These are phyloP conservation scores for Kuschelorhynchus macadamiae DNA, from an alignment of 2,888 invertebrate genomes.

Conservation along the genomic window DNA sequence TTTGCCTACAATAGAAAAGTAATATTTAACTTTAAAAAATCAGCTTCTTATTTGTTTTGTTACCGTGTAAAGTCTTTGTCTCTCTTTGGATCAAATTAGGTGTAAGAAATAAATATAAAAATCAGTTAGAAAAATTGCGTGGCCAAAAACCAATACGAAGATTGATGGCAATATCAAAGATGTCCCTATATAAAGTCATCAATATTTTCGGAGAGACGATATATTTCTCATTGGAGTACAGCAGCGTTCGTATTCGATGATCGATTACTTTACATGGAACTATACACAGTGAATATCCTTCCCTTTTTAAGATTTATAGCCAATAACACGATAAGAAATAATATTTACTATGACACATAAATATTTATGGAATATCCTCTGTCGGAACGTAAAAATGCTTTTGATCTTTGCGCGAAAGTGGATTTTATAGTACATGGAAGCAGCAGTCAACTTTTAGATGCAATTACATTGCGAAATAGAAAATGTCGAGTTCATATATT, in stretches of 20 bases:
- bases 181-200: slow-evolving; percentile 33
- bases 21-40: too few relatives aligned
- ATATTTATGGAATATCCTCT: slow-evolving; percentile 43
- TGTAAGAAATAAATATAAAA: too few relatives aligned
- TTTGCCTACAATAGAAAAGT: too few relatives aligned
- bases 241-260: slow-evolving; percentile 28
- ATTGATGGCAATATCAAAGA: slow-evolving; percentile 2
- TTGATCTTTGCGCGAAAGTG: slow-evolving; percentile 16
- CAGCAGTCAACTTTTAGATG: slow-evolving; percentile 15
- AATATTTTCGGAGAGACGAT: slow-evolving; percentile 42
- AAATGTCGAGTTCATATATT: too few relatives aligned
- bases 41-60: too few relatives aligned
- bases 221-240: slow-evolving; percentile 44
- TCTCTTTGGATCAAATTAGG: too few relatives aligned
- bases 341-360: slow-evolving; percentile 45
- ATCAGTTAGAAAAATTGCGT: too few relatives aligned
- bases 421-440: slow-evolving; percentile 13
- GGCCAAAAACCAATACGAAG: not conserved
- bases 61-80: too few relatives aligned
- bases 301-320: slow-evolving; percentile 44
- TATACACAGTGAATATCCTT: slow-evolving; percentile 46
- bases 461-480: slow-evolving; percentile 10
- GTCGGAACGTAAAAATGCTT: slow-evolving; percentile 31
- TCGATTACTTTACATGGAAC: slow-evolving; percentile 39
- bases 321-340: slow-evolving; percentile 46